These are phyloP conservation scores for Tachysurus fulvidraco DNA, from an alignment of 2,113 vertebrate genomes.

Conservation along the genomic window DNA sequence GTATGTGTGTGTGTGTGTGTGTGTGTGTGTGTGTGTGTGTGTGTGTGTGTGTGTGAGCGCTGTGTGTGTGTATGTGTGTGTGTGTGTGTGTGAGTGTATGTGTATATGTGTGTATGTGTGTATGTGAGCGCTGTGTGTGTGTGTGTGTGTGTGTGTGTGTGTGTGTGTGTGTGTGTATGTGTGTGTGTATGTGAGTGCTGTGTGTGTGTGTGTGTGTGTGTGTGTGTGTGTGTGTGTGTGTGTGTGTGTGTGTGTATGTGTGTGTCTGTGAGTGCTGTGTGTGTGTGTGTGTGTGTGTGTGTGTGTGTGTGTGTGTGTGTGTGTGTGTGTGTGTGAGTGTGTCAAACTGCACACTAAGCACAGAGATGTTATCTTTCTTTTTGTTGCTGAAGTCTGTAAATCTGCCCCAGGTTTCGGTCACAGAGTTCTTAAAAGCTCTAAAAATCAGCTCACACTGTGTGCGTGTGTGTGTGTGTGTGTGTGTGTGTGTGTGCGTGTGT, in stretches of 20 bases:
- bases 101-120: too few species aligned
- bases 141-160: too few species aligned
- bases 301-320: too few species aligned
- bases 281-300: neutral
- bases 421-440: constrained; percentile 17
- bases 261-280: neutral
- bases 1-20: neutral
- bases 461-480: constrained; percentile 3
- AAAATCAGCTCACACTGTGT: constrained; percentile 38
- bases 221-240: constrained; percentile 33
- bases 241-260: constrained; percentile 36
- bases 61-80: too few species aligned
- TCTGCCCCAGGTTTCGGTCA: constrained; percentile 32
- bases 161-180: too few species aligned
- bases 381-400: constrained; percentile 54
- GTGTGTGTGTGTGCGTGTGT: constrained; percentile 1
- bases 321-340: neutral
- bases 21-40: too few species aligned
- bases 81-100: too few species aligned
- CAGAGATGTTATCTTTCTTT: constrained; percentile 50
- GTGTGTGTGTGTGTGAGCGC: too few species aligned
- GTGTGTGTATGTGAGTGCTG: too few species aligned
- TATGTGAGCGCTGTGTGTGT: too few species aligned
- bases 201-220: neutral
- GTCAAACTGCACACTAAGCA: constrained; percentile 37